phyloP scores from a whole-genome alignment of 2,797 vertebrate genomes.

The Ataeniobius toweri region DNA sequence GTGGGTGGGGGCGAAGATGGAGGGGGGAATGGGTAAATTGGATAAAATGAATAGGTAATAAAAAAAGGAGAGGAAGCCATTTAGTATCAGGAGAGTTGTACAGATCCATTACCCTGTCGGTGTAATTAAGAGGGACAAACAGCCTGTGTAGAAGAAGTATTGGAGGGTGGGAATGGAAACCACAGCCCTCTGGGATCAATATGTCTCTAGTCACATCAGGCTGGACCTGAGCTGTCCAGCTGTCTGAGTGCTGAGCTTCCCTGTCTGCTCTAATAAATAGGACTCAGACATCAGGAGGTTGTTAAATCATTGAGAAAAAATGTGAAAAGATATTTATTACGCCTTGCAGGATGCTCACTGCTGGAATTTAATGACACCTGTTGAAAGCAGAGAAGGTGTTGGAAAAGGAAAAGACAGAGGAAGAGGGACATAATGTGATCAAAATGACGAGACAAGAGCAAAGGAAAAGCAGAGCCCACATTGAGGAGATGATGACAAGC shows the following conservation, averaged over 20 bases:
- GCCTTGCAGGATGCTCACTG: not conserved
- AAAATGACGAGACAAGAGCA: slow-evolving; percentile 58
- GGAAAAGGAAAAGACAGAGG: slow-evolving; percentile 25
- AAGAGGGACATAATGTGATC: slow-evolving; percentile 55
- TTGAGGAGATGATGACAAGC: slow-evolving; percentile 77
- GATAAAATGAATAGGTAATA: slow-evolving; percentile 32
- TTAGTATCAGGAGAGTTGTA: slow-evolving; percentile 65
- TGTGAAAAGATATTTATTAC: not conserved
- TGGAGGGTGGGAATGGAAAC: slow-evolving; percentile 71
- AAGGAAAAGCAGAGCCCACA: slow-evolving; percentile 45
- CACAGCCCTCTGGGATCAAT: slow-evolving; percentile 78
- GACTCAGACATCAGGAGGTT: slow-evolving; percentile 17
- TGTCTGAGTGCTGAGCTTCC: slow-evolving; percentile 61
- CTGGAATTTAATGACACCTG: slow-evolving; percentile 52
- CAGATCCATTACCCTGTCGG: slow-evolving; percentile 71
- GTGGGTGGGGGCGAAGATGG: slow-evolving; percentile 27
- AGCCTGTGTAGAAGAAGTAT: slow-evolving; percentile 62
- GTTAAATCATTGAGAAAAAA: slow-evolving; percentile 20
- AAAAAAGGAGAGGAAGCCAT: slow-evolving; percentile 51
- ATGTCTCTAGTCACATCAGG: slow-evolving; percentile 74
- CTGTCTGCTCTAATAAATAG: slow-evolving; percentile 19
- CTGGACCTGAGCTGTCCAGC: slow-evolving; percentile 73
- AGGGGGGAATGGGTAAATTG: slow-evolving; percentile 20
- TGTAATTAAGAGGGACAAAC: slow-evolving; percentile 82
- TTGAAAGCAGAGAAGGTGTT: slow-evolving; percentile 41